Base-by-base conservation (phyloP, 2,113 vertebrate species). In the Microcebus lehilahytsara region DNA sequence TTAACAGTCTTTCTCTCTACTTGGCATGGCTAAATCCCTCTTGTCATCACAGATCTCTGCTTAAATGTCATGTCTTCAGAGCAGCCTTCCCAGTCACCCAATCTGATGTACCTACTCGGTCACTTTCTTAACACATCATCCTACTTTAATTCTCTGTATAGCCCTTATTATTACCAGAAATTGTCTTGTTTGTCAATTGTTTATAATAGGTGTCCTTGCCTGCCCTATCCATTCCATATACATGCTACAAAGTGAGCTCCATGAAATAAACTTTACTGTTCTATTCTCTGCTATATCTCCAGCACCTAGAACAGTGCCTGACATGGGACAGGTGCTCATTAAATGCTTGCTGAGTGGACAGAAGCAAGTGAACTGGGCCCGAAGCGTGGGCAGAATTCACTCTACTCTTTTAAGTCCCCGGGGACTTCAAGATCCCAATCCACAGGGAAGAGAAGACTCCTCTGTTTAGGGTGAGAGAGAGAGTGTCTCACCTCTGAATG, bases 401-500 rank as follows among this genome's bases (percentile, higher is more conserved):
- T 83, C n/a, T 81, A 9, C 20, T 75, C 34, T 96, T 67, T 46
- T n/a, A 66, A 72, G 42, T 49, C 60, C 74, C 67, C 51, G 77
- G 46, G 58, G 27, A 84, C 71, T 66, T 69, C 4, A 49, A 17
- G 51, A 30, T 60, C 49, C 13, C 66, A 62, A 60, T 56, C 58
- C 22, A 32, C 17, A 42, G 71, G 32, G 22, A 60, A 71, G 25
- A 89, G 74, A 62, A 74, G 58, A 23, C 9, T 51, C 46, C 25
- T 53, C 32, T 81, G 22, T 40, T 30, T 49, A 10, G 58, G 12
- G 32, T 27, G 27, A 79, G 58, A 83, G 67, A 34, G 10, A 74
- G 10, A 53, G 30, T 3, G 2, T 13, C 98, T 98, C 89, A 99
- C 99, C 99, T 99, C 97, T 99, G 99, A 93, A 99, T 98, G 25